Evolutionary conservation across 2,113 vertebrate species (phyloP), one percentile per base, ranked within the genome.

Genomic region (Lycocorax pyrrhopterus): DNA sequence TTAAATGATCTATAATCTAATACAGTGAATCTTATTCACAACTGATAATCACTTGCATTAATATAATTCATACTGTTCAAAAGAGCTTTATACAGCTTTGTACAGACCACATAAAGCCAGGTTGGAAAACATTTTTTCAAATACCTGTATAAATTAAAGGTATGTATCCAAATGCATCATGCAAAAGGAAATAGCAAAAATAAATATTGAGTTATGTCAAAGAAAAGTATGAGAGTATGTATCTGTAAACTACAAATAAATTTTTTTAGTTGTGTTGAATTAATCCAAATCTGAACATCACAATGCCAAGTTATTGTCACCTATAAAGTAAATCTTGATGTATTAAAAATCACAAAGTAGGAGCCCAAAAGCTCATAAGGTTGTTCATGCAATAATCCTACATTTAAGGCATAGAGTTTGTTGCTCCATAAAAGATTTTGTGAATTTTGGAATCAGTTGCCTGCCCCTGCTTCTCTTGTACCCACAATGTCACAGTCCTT

Each of bases 1-100:
- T 93, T 78, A 95, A 85, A 79, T 93, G 17, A n/a, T 86, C 43
- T 72, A 17, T 80, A 67, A 80, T 86, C 55, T 87, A 87, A 68
- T 71, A 60, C 21, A 44, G n/a, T 56, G 21, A 93, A 68, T 78
- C 47, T 72, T 78, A 71, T 67, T 92, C 56, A 72, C 56, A 86
- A 16, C 55, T 83, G 35, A 71, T 76, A 95, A 87, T 82, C 10
- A 29, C 22, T 80, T 86, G 56, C 8, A 33, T 66, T 7, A n/a
- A 43, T 58, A 12, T 72, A 87, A 78, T 33, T n/a, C 19, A 26
- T 63, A 29, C 16, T 30, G 23, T 88, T 93, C 41, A 33, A 32
- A 91, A 90, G 19, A 55, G 7, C 17, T 67, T 88, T 84, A 30
- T 81, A 23, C 22, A 81, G 12, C 39, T 79, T 77, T 59, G 3